A percentile compares a stretch with the other conserved stretches of the same genome.
Evolutionary conservation across 2,797 vertebrate genomes (phyloP).

Genomic region (Margarornis squamiger): DNA sequence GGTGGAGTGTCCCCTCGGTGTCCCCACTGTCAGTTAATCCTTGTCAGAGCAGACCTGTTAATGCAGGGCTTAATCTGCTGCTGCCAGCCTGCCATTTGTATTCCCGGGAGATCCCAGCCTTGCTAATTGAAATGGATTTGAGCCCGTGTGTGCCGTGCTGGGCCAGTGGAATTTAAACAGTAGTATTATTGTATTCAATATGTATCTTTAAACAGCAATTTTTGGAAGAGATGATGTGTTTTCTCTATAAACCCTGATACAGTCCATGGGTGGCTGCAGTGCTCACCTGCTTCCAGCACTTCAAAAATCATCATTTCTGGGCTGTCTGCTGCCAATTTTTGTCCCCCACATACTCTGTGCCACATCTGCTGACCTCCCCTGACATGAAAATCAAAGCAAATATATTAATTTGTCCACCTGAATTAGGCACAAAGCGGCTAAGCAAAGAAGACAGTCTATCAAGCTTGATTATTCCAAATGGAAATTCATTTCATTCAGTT

Average conservation of each 20-base stretch:
- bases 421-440: neutral
- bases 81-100: neutral
- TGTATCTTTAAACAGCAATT: neutral
- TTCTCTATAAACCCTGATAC: neutral
- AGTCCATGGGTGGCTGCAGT: fast-evolving
- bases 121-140: constrained; percentile 6
- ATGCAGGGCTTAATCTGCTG: neutral
- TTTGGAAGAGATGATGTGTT: neutral
- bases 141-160: fast-evolving
- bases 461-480: neutral
- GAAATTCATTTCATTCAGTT: neutral
- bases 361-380: neutral
- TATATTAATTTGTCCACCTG: neutral
- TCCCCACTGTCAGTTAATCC: neutral
- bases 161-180: neutral
- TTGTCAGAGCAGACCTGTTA: neutral
- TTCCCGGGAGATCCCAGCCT: neutral
- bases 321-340: fast-evolving
- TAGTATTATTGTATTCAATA: fast-evolving
- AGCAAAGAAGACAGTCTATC: neutral
- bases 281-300: neutral
- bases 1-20: neutral
- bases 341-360: fast-evolving
- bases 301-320: neutral
- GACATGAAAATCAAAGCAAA: neutral